These are phyloP conservation scores for Puma concolor DNA, from an alignment of 2,113 vertebrate genomes.

Conservation along the genomic window DNA sequence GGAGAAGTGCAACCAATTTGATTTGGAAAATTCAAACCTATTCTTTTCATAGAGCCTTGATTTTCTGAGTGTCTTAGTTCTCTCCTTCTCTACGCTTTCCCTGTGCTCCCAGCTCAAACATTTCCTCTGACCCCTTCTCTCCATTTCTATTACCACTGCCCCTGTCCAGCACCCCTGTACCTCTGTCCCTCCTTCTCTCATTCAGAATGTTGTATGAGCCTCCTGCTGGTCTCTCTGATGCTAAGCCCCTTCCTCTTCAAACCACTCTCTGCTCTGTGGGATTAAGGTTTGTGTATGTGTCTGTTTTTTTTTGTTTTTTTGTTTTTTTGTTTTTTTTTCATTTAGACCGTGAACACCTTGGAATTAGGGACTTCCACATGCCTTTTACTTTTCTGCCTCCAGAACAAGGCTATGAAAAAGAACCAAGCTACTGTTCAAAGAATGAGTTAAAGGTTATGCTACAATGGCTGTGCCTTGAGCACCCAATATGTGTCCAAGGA, in stretches of 20 bases:
- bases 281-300: neutral
- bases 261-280: neutral
- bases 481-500: neutral
- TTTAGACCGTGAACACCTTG: neutral
- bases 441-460: neutral
- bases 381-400: neutral
- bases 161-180: fast-evolving
- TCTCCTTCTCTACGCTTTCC: fast-evolving
- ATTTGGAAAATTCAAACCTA: neutral
- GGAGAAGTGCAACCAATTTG: neutral
- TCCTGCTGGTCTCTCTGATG: neutral
- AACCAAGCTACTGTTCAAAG: neutral
- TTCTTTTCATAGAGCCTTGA: neutral
- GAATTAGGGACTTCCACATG: fast-evolving
- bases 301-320: neutral
- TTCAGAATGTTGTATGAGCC: neutral
- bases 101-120: neutral
- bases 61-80: neutral
- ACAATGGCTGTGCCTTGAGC: neutral
- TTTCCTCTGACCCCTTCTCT: neutral
- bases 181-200: fast-evolving
- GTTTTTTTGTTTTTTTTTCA: neutral
- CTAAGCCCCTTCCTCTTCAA: neutral
- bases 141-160: neutral
- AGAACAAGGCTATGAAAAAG: neutral